Evolutionary conservation across 2,797 vertebrate genomes (phyloP), one percentile per base, ranked within the genome.

Genomic region (Neostethus bicornis): DNA sequence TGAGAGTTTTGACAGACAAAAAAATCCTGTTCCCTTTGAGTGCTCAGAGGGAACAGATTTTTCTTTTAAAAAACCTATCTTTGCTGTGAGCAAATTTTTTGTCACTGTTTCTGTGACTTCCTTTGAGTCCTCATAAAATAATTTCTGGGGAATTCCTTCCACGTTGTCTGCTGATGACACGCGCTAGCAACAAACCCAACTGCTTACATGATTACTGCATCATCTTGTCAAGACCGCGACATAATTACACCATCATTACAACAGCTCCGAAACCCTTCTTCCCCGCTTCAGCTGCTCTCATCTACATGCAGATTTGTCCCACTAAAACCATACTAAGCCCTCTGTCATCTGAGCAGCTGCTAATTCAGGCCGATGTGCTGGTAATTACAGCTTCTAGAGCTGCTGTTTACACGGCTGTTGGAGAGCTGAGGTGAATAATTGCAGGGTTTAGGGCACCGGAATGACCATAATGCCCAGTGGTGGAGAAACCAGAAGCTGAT

Each of bases 301-400:
- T 78, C 53, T 55, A 25, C 57, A 66, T 74, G 50, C 66, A 51
- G 47, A 38, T 57, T 45, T 23, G 60, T 19, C 45, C 50, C 1
- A 5, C 29, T 66, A 14, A 51, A 67, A 31, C 42, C 46, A 17
- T 24, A 2, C 35, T 34, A 51, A 16, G 37, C 61, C 37, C 31
- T 55, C 17, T 9, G 24, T 60, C 66, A 52, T 54, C 53, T 17
- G 20, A 51, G 12, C 19, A 68, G 47, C 47, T 43, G 42, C 52
- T 50, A 16, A 73, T 46, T 14, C 72, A 56, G 45, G 55, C 26
- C 79, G 35, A 62, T 44, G 19, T 24, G 11, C 31, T 35, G 31
- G 50, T 57, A 51, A 69, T 69, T 51, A 58, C 47, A 39, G 44
- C 50, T 46, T 47, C 64, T 34, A 47, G 55, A 63, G 59, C 56